phyloP scores from a whole-genome alignment of 2,888 invertebrate species.

The Leptopilina syphax region DNA sequence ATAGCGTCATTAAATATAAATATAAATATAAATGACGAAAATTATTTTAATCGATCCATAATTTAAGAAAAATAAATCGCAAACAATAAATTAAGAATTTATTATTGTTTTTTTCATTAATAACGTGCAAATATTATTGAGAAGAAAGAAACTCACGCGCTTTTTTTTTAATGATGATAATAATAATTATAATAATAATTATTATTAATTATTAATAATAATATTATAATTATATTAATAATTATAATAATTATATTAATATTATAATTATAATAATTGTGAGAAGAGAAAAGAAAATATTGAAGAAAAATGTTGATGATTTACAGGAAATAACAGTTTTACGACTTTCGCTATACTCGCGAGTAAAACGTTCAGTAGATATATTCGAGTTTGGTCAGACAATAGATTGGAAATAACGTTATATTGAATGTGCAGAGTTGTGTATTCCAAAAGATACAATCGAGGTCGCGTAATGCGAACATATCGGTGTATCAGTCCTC shows the following conservation, averaged over 20 bases:
- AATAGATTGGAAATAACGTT: conserved; percentile 30
- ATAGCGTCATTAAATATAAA: background rate
- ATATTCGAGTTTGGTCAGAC: conserved; percentile 35
- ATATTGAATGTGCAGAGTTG: conserved; percentile 20
- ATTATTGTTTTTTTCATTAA: too few relatives aligned
- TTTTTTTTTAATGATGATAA: too few relatives aligned
- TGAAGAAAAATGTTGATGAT: background rate
- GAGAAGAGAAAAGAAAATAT: background rate
- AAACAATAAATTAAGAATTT: too few relatives aligned
- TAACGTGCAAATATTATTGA: too few relatives aligned
- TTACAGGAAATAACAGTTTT: background rate
- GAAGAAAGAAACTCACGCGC: too few relatives aligned
- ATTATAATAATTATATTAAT: too few relatives aligned
- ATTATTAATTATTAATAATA: too few relatives aligned
- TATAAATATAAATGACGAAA: background rate
- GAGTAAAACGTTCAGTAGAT: conserved; percentile 22
- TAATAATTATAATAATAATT: too few relatives aligned
- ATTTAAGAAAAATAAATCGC: background rate
- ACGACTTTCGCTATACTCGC: background rate
- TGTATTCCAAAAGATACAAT: conserved; percentile 15
- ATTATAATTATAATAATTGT: too few relatives aligned
- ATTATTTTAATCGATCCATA: background rate
- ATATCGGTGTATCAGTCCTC: conserved; percentile 35
- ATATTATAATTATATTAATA: too few relatives aligned
- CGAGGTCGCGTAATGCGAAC: conserved; percentile 35